phyloP scores from a whole-genome alignment of 2,113 vertebrate genomes.

The Equus quagga region DNA sequence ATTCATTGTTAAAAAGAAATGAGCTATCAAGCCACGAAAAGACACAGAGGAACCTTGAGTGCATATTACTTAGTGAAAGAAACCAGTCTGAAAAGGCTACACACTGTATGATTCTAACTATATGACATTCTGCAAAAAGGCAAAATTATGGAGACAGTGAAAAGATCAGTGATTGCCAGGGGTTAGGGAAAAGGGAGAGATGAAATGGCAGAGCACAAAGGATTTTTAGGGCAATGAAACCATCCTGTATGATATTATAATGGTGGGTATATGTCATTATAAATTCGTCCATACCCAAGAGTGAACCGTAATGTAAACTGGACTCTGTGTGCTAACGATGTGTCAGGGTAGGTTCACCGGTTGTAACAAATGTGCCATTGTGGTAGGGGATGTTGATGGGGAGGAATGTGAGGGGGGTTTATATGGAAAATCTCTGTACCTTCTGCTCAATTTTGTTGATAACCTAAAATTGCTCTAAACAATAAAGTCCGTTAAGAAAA shows the following conservation, averaged over 20 bases:
- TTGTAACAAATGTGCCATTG: not conserved
- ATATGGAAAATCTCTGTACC: not conserved
- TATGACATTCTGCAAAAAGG: not conserved
- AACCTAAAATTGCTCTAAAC: not conserved
- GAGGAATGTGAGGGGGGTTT: not conserved
- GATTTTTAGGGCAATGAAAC: not conserved
- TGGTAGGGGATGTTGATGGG: not conserved
- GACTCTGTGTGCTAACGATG: not conserved
- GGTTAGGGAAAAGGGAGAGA: not conserved
- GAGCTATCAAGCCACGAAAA: not conserved
- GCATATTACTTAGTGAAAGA: not conserved
- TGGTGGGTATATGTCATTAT: not conserved
- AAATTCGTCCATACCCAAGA: not conserved
- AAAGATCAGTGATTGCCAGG: not conserved
- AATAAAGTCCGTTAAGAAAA: not conserved
- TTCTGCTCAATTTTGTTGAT: not conserved
- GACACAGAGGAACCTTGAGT: not conserved
- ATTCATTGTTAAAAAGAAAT: not conserved
- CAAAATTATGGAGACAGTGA: not conserved
- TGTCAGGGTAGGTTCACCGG: not conserved
- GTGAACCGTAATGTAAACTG: not conserved
- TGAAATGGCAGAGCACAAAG: not conserved
- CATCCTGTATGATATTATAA: not conserved
- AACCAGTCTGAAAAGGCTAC: not conserved
- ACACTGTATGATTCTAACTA: not conserved